Evolutionary conservation across 1,140 invertebrate genomes (phyloP), one percentile per base, ranked within the genome.

Genomic region (Drosophila pseudoobscura): DNA sequence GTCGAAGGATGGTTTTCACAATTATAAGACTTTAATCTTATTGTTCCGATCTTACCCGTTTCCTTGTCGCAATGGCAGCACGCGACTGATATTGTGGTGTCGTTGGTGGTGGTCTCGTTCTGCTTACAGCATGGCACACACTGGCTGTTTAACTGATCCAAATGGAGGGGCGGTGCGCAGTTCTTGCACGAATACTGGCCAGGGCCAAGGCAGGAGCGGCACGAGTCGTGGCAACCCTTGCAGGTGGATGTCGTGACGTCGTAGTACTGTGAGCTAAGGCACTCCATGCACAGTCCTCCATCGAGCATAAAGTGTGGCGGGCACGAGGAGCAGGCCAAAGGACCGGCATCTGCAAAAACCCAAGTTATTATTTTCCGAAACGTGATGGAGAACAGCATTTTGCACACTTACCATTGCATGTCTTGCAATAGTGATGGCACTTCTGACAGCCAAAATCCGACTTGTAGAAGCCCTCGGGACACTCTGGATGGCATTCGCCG

Each of bases 401-500:
- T 35, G 46, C 6, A 3, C 39, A 90, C 74, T 78, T 92, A 95
- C 95, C 96, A 90, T 95, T 94, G 89, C 96, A 97, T 62, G 96
- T 96, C 53, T 94, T 94, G 90, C 96, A 97, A 80, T 95, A 96
- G 88, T 96, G 95, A 92, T 97, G 96, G 85, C 96, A 97, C 85
- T 96, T 96, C 74, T 96, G 95, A 75, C 96, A 97, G 1, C 96
- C 96, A 77, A 94, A 96, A 39, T 94, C 93, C 0, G 95, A 95
- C 87, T 96, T 95, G 90, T 96, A 96, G 90, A 96, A 96, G 17
- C 96, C 96, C 90, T 96, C 94, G 3, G 97, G 97, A 92, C 97
- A 97, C 80, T 96, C 94, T 0, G 95, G 94, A 77, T 96, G 94
- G 85, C 97, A 98, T 87, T 96, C 95, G 4, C 96, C 96, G 2